Base-by-base conservation (phyloP, 2,888 invertebrate genomes). In the Cephus pygmeus region DNA sequence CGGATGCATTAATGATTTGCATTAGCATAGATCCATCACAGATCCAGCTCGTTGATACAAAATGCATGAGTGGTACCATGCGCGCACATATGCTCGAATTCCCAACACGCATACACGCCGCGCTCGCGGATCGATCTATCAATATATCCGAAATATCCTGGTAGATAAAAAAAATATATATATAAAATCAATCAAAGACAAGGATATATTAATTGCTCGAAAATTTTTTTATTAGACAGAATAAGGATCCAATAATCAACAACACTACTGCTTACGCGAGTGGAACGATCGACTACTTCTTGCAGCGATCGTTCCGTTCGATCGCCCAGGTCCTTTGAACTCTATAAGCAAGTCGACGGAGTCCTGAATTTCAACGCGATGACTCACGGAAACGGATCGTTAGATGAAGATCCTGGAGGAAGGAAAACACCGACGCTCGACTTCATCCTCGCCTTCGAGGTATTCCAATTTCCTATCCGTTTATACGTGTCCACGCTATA, bases 1-100 rank as follows among this genome's bases (percentile, higher is more conserved):
- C 82, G 83, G 87, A 86, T 87, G 88, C 87, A 88, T 89, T 88
- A 87, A 88, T 82, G 88, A 89, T 86, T 83, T 83, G 81, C 85
- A 90, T 90, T 91, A 89, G 87, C 91, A 91, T 91, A 91, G 91
- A 90, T 90, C 82, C 81, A 90, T 89, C 91, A 85, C 80, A 79
- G 87, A 86, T 87, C 80, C 83, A 74, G 76, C 80, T 77, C 81
- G 80, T 31, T 80, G 84, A 83, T 87, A 85, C 82, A 77, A 78
- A 75, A 74, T 75, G 80, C 75, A 75, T 75, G 81, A 81, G 84
- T 83, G 83, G 83, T 75, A 76, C 36, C 34, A 75, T 23, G n/a
- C 12, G 71, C 71, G 40, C 77, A 80, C 87, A 86, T 85, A 83
- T 85, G 87, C 83, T 83, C 76, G 82, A 81, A 85, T 84, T 86